Evolutionary conservation across 1,140 invertebrate genomes (phyloP).

Genomic region (Anoplolepis gracilipes): DNA sequence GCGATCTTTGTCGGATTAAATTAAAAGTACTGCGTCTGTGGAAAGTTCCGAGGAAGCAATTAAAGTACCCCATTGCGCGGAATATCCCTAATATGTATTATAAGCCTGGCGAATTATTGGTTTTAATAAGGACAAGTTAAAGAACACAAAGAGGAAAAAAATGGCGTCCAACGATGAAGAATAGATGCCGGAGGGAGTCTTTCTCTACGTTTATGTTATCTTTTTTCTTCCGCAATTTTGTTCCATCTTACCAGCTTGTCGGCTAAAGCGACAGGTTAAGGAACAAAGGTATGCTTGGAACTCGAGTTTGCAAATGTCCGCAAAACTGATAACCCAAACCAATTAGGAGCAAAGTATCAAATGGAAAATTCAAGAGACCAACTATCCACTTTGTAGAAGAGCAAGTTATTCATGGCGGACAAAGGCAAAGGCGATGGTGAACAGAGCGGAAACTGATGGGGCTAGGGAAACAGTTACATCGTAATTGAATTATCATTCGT

Average conservation of each 20-base stretch:
- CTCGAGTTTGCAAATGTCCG: neutral
- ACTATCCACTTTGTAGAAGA: slow-evolving; percentile 30
- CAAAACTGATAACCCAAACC: slow-evolving; percentile 44
- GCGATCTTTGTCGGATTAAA: slow-evolving; percentile 37
- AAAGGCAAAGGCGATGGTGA: slow-evolving; percentile 19
- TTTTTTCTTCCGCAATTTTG: slow-evolving; percentile 24
- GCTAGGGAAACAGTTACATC: slow-evolving; percentile 12
- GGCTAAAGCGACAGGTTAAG: neutral
- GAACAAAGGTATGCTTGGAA: slow-evolving; percentile 51
- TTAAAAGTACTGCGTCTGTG: slow-evolving; percentile 36
- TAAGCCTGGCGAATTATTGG: slow-evolving; percentile 25
- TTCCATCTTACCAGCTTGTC: neutral
- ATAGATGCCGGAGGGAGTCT: slow-evolving; percentile 10
- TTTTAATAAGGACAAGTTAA: slow-evolving; percentile 43
- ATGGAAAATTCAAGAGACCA: slow-evolving; percentile 64
- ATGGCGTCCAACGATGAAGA: neutral
- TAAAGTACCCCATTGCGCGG: slow-evolving; percentile 12
- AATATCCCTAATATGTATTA: slow-evolving; percentile 17
- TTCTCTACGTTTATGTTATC: slow-evolving; percentile 48
- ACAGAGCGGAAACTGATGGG: slow-evolving; percentile 1
- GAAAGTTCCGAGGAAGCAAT: slow-evolving; percentile 42
- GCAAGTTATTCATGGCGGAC: slow-evolving; percentile 39
- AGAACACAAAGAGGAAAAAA: slow-evolving; percentile 6
- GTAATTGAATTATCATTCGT: slow-evolving; percentile 58
- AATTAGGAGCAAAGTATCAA: slow-evolving; percentile 64